Evolutionary conservation across 2,888 invertebrate genomes (phyloP).

Genomic region (Nematopogon swammerdamellus): DNA sequence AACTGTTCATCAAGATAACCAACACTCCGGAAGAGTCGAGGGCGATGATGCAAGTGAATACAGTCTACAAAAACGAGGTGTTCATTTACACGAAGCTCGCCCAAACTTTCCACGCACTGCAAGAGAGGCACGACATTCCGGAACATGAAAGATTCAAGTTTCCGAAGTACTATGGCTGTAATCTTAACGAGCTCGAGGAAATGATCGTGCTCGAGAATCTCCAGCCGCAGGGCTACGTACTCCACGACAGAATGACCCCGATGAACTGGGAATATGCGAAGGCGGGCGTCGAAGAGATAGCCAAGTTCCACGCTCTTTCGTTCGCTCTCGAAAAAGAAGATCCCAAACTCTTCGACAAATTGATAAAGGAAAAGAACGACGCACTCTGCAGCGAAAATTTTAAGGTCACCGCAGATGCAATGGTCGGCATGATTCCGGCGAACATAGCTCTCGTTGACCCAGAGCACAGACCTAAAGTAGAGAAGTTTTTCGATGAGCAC

Average conservation of each 20-base stretch:
- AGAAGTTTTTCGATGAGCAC: too few relatives aligned
- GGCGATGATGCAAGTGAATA: slow-evolving; percentile 11
- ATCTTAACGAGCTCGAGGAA: slow-evolving; percentile 12
- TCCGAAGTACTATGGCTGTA: slow-evolving; percentile 14
- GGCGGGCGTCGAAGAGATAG: slow-evolving; percentile 17
- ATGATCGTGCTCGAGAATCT: slow-evolving; percentile 19
- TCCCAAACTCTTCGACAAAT: slow-evolving; percentile 16
- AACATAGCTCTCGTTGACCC: too few relatives aligned
- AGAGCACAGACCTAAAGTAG: too few relatives aligned
- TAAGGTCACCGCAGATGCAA: too few relatives aligned
- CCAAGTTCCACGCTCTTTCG: slow-evolving; percentile 25
- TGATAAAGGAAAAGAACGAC: not conserved
- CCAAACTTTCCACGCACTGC: slow-evolving; percentile 4
- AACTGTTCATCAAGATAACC: slow-evolving; percentile 28
- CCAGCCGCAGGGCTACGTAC: slow-evolving; percentile 16
- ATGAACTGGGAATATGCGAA: slow-evolving; percentile 21
- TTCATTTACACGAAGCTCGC: slow-evolving; percentile 4
- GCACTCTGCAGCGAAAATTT: not conserved
- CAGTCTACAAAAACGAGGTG: slow-evolving; percentile 4
- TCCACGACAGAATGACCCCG: slow-evolving; percentile 18
- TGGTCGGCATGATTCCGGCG: too few relatives aligned
- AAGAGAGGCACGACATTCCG: slow-evolving; percentile 9
- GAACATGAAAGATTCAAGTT: slow-evolving; percentile 7
- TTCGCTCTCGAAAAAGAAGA: slow-evolving; percentile 20
- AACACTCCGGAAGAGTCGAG: slow-evolving; percentile 21